Evolutionary conservation across 1,140 invertebrate genomes (phyloP).

Genomic region (Pissodes strobi): DNA sequence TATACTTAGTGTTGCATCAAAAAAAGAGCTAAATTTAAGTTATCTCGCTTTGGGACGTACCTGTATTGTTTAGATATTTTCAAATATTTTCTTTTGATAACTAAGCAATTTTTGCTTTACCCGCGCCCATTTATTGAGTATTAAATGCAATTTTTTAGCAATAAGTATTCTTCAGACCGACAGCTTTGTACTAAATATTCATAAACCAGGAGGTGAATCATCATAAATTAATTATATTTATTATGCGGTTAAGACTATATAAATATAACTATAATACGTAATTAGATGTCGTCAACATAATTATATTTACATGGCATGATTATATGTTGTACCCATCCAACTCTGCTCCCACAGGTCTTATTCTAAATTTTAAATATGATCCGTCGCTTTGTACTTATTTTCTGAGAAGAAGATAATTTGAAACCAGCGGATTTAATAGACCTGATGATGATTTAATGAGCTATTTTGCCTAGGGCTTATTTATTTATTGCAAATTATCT

Average conservation of each 20-base stretch:
- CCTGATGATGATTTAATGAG: neutral
- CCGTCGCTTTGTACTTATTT: neutral
- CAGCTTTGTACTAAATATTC: constrained; percentile 21
- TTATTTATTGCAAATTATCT: too few relatives aligned
- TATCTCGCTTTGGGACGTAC: too few relatives aligned
- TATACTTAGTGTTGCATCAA: too few relatives aligned
- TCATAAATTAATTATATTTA: constrained; percentile 15
- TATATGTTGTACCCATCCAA: constrained; percentile 2
- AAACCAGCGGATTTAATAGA: neutral
- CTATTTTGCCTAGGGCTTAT: neutral
- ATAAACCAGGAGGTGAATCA: constrained; percentile 14
- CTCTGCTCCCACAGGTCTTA: neutral
- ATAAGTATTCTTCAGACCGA: too few relatives aligned
- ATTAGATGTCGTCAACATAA: constrained; percentile 13
- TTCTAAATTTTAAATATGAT: neutral
- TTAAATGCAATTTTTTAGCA: too few relatives aligned
- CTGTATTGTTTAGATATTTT: too few relatives aligned
- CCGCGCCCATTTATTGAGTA: too few relatives aligned
- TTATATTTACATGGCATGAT: constrained; percentile 4
- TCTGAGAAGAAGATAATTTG: too few relatives aligned
- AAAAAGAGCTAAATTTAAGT: too few relatives aligned
- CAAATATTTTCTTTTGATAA: too few relatives aligned
- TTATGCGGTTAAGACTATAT: constrained; percentile 14
- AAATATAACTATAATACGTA: constrained; percentile 12
- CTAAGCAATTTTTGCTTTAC: too few relatives aligned